A percentile compares a stretch with the other conserved stretches of the same genome.
These are phyloP conservation scores for Numida meleagris DNA, from an alignment of 2,113 vertebrate genomes.

Conservation along the genomic window DNA sequence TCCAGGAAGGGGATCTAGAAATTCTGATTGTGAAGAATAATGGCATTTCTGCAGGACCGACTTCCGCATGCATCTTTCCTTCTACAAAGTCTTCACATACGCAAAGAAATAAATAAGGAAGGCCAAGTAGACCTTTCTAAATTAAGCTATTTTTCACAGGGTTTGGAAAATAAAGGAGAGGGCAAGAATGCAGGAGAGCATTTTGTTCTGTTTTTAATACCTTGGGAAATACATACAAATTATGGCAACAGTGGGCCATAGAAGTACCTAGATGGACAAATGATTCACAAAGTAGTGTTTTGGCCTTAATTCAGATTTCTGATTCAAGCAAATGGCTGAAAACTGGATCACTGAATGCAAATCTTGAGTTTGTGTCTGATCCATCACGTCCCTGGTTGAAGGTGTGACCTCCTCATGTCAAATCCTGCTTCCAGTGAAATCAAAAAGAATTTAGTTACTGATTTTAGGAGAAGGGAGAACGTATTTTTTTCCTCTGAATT, in stretches of 20 bases:
- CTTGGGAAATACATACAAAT: slow-evolving; percentile 38
- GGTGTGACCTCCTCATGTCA: not conserved
- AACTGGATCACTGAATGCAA: not conserved
- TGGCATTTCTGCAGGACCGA: not conserved
- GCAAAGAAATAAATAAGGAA: slow-evolving; percentile 29
- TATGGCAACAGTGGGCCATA: not conserved
- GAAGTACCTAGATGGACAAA: slow-evolving; percentile 30
- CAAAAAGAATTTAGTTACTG: not conserved
- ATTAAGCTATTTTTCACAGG: slow-evolving; percentile 39
- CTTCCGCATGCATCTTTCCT: not conserved
- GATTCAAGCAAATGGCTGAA: not conserved
- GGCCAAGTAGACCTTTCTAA: slow-evolving; percentile 10
- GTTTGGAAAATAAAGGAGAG: slow-evolving; percentile 50
- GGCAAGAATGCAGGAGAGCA: not conserved
- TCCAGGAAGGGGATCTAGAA: not conserved
- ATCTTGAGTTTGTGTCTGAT: not conserved
- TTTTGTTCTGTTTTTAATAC: slow-evolving; percentile 67
- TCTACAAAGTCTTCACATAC: not conserved
- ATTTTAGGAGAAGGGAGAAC: not conserved
- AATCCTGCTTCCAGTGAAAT: not conserved
- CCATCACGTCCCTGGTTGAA: not conserved
- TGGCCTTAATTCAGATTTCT: not conserved
- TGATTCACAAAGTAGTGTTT: not conserved
- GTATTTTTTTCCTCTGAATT: not conserved
- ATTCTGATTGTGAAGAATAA: not conserved